Evolutionary conservation across 2,113 vertebrate species (phyloP).

Genomic region (Laticauda laticaudata): DNA sequence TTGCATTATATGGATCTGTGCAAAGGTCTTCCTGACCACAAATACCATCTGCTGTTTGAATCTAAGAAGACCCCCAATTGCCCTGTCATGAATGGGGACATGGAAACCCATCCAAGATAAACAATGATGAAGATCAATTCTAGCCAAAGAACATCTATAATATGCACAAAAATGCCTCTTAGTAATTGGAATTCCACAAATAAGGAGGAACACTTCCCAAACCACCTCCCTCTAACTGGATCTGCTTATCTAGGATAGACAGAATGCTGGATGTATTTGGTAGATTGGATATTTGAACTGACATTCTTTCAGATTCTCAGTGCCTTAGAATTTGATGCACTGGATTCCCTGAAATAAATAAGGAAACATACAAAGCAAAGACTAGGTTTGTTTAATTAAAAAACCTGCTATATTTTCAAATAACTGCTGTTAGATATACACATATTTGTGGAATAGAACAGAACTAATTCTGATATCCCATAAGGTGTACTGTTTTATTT

Average conservation of each 20-base stretch:
- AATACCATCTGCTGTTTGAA: background rate
- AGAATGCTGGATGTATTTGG: background rate
- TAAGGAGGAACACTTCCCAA: background rate
- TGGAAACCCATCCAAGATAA: background rate
- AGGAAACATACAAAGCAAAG: background rate
- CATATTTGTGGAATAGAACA: background rate
- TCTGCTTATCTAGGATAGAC: background rate
- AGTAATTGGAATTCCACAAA: background rate
- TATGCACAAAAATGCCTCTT: background rate
- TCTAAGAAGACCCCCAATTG: background rate
- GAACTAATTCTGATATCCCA: background rate
- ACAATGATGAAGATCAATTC: background rate
- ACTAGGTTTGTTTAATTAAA: background rate
- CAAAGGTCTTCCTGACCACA: background rate
- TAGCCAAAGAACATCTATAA: background rate
- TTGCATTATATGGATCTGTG: background rate
- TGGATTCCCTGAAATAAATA: background rate
- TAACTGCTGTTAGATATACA: background rate
- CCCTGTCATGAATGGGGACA: background rate
- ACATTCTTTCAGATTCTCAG: background rate
- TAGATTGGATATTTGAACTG: background rate
- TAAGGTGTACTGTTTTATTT: background rate
- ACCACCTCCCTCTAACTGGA: background rate
- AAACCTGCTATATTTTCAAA: background rate
- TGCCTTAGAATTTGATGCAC: background rate